phyloP scores from a whole-genome alignment of 2,113 vertebrate species.

The Thunnus thynnus region DNA sequence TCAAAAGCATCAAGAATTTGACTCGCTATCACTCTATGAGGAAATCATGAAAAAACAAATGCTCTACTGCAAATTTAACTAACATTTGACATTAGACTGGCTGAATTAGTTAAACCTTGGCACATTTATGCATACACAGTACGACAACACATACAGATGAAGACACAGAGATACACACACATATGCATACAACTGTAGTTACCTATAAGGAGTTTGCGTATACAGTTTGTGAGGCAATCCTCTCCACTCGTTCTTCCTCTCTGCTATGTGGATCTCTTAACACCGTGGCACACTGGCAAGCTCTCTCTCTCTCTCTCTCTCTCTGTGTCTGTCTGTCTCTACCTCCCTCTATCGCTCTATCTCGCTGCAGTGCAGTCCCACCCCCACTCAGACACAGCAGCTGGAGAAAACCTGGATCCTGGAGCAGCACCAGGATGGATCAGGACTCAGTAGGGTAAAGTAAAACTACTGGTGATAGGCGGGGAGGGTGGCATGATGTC shows the following conservation, averaged over 20 bases:
- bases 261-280: constrained; percentile 47
- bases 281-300: constrained; percentile 37
- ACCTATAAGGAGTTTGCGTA: constrained; percentile 58
- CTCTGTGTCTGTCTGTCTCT: constrained; percentile 21
- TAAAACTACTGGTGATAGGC: constrained; percentile 25
- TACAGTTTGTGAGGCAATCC: constrained; percentile 38
- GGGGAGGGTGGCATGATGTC: constrained; percentile 59
- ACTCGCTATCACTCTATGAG: background rate
- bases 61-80: constrained; percentile 1
- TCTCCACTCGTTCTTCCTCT: constrained; percentile 44
- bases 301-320: constrained; percentile 27
- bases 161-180: constrained; percentile 6
- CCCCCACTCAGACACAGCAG: constrained; percentile 68
- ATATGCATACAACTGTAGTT: constrained; percentile 38
- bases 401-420: constrained; percentile 76
- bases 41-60: background rate
- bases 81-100: constrained; percentile 5
- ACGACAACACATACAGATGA: background rate
- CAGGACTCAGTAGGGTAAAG: constrained; percentile 57
- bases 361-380: constrained; percentile 80
- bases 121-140: constrained; percentile 8
- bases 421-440: constrained; percentile 54
- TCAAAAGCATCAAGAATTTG: constrained; percentile 8
- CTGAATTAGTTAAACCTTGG: constrained; percentile 10
- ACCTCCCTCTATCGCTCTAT: constrained; percentile 34